Conservation (phyloP, 2,888 invertebrate species). For the Drosophila longiperda region DNA sequence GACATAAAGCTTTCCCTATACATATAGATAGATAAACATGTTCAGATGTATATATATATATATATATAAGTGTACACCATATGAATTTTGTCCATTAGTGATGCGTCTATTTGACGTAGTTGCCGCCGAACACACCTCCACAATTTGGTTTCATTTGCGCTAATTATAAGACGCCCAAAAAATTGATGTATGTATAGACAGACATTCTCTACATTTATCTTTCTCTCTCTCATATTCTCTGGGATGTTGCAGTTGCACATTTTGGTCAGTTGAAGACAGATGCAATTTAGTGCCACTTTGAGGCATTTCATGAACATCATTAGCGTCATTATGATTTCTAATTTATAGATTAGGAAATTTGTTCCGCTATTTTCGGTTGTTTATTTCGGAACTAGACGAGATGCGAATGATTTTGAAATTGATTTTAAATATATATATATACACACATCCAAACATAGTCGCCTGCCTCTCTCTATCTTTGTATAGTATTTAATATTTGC, state of each 20-base stretch:
- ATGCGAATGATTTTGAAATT: slow-evolving; percentile 42
- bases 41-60: not conserved
- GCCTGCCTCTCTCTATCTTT: slow-evolving; percentile 35
- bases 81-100: slow-evolving; percentile 13
- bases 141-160: slow-evolving; percentile 38
- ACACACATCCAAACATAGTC: not conserved
- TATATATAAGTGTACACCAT: not conserved
- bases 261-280: not conserved
- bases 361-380: slow-evolving; percentile 39
- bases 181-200: not conserved
- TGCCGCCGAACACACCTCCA: slow-evolving; percentile 42
- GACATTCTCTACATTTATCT: not conserved
- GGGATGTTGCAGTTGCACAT: slow-evolving; percentile 16
- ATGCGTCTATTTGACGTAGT: slow-evolving; percentile 49
- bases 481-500: slow-evolving; percentile 13
- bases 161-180: slow-evolving; percentile 53
- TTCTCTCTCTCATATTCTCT: not conserved
- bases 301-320: slow-evolving; percentile 65
- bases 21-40: not conserved
- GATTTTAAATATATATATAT: slow-evolving; percentile 38
- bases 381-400: slow-evolving; percentile 24
- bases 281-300: slow-evolving; percentile 55
- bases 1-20: not conserved
- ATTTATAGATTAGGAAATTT: slow-evolving; percentile 40
- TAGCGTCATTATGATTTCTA: slow-evolving; percentile 58